phyloP scores from a whole-genome alignment of 2,888 invertebrate species.

The Dendrolimus pini region DNA sequence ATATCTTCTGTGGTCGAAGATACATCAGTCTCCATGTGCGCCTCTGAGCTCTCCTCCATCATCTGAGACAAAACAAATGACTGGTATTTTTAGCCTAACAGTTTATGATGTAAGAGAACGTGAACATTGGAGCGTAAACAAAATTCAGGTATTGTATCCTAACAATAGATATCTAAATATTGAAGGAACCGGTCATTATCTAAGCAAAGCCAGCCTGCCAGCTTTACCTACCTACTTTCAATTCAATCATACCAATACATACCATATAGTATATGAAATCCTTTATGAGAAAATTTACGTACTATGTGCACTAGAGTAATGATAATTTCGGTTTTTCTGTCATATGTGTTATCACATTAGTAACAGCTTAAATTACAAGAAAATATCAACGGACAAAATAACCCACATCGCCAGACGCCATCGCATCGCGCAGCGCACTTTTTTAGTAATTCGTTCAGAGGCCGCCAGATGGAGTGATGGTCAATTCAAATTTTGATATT shows the following conservation, averaged over 20 bases:
- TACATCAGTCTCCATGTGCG: constrained; percentile 62
- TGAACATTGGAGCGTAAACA: constrained; percentile 15
- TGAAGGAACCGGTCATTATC: constrained; percentile 56
- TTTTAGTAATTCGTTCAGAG: constrained; percentile 13
- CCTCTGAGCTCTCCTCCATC: constrained; percentile 59
- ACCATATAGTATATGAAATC: constrained; percentile 33
- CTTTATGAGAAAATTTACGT: constrained; percentile 12
- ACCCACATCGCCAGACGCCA: constrained; percentile 62
- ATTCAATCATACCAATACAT: constrained; percentile 54
- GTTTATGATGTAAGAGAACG: constrained; percentile 33
- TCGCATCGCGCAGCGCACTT: constrained; percentile 27
- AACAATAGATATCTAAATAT: constrained; percentile 39
- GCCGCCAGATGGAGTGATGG: constrained; percentile 24
- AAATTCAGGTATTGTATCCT: constrained; percentile 19
- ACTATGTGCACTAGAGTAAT: constrained; percentile 12
- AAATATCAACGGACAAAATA: constrained; percentile 46
- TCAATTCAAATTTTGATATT: not conserved
- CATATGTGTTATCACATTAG: constrained; percentile 20
- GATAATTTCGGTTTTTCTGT: constrained; percentile 12
- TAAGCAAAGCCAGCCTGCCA: constrained; percentile 48
- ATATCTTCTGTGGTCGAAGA: constrained; percentile 56
- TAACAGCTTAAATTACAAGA: constrained; percentile 26
- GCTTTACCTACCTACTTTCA: constrained; percentile 53
- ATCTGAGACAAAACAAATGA: constrained; percentile 42
- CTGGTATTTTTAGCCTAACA: constrained; percentile 43